Percentiles rank a stretch among this genome's conserved stretches.
These are phyloP conservation scores for Morpho helenor DNA, from an alignment of 2,888 invertebrate genomes.

Conservation along the genomic window DNA sequence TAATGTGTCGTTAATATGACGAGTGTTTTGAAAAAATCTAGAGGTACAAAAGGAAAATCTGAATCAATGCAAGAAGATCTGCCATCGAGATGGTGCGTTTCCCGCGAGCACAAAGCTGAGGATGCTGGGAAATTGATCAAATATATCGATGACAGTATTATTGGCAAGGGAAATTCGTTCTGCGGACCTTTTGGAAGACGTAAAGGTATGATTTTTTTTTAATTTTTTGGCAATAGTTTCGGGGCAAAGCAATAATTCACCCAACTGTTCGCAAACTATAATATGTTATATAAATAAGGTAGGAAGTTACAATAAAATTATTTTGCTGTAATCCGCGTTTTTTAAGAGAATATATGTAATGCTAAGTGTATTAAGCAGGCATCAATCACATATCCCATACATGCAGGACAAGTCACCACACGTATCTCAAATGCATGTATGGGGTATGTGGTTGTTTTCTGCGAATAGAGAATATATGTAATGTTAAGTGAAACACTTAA, in stretches of 20 bases:
- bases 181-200: constrained; percentile 90
- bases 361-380: too few species aligned
- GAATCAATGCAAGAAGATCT: constrained; percentile 76
- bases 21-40: constrained; percentile 74
- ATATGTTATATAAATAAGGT: too few species aligned
- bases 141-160: constrained; percentile 89
- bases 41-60: constrained; percentile 72
- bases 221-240: constrained; percentile 2
- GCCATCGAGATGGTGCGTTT: constrained; percentile 61
- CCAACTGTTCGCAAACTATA: constrained; percentile 3
- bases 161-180: constrained; percentile 89
- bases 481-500: too few species aligned
- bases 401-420: too few species aligned
- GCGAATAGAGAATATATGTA: too few species aligned
- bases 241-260: not conserved
- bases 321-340: too few species aligned
- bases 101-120: constrained; percentile 77
- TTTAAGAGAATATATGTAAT: too few species aligned
- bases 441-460: too few species aligned
- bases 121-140: constrained; percentile 85
- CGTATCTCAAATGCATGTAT: too few species aligned
- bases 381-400: too few species aligned
- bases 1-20: constrained; percentile 69
- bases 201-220: constrained; percentile 79
- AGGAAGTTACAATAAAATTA: too few species aligned